phyloP scores from a whole-genome alignment of 2,797 vertebrate genomes.

The Luscinia luscinia region DNA sequence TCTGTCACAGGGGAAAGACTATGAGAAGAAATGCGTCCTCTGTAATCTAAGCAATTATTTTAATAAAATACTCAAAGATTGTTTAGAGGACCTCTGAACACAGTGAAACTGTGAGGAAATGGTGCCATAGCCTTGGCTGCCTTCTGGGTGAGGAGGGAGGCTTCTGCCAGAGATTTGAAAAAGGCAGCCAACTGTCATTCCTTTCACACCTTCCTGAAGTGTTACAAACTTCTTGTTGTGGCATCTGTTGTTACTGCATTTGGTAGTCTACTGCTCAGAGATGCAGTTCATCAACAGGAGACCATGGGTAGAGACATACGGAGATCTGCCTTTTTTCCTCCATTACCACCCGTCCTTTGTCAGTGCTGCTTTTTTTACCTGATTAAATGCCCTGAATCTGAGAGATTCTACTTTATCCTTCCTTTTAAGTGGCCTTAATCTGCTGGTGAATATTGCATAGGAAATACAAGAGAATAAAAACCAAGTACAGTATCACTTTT shows the following conservation, averaged over 20 bases:
- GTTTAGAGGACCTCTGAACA: background rate
- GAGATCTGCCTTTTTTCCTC: background rate
- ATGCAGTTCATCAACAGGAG: background rate
- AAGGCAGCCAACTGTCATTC: constrained; percentile 43
- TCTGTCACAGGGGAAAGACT: background rate
- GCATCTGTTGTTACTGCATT: constrained; percentile 40
- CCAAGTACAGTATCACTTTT: background rate
- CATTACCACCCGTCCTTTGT: background rate
- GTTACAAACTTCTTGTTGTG: constrained; percentile 27
- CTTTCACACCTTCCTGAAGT: constrained; percentile 27
- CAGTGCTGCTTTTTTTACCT: background rate
- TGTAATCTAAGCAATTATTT: background rate
- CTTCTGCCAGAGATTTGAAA: background rate
- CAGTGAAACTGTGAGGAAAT: background rate
- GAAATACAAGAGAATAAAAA: background rate
- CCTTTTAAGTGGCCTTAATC: background rate
- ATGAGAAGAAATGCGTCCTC: background rate
- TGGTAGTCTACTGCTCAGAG: background rate
- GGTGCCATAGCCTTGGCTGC: background rate
- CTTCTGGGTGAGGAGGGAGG: background rate
- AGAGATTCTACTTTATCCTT: background rate
- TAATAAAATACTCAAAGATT: background rate
- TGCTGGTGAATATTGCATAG: background rate
- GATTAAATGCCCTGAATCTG: background rate
- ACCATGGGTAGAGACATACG: background rate